These are phyloP conservation scores for Branchinecta lindahli DNA, from an alignment of 1,140 invertebrate species.

Conservation along the genomic window DNA sequence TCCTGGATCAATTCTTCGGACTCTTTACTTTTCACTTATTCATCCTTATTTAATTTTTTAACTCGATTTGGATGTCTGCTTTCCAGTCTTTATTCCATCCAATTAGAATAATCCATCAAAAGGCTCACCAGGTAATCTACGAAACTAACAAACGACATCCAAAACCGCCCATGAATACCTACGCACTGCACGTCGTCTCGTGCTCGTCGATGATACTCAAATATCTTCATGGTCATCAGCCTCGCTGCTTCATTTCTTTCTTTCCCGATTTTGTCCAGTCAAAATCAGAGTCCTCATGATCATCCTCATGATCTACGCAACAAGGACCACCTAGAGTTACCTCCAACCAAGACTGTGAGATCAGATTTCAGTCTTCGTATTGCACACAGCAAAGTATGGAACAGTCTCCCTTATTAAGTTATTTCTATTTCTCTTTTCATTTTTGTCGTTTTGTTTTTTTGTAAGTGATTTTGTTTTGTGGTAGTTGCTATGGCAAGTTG, in stretches of 20 bases:
- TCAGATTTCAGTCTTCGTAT: too few species aligned
- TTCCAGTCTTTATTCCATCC: slow-evolving; percentile 8
- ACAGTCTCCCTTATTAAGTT: too few species aligned
- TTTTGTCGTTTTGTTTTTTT: too few species aligned
- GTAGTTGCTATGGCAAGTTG: too few species aligned
- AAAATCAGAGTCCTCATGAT: too few species aligned
- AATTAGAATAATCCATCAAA: slow-evolving; percentile 9
- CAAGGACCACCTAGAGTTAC: neutral
- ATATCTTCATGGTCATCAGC: neutral
- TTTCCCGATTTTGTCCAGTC: neutral
- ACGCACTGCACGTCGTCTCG: neutral
- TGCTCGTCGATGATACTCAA: slow-evolving; percentile 1
- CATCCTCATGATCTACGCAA: slow-evolving; percentile 4
- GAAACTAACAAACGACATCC: neutral
- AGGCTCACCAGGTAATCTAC: too few species aligned
- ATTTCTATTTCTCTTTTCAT: too few species aligned
- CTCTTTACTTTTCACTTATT: slow-evolving; percentile 6
- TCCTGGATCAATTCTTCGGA: slow-evolving; percentile 8
- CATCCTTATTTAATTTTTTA: neutral
- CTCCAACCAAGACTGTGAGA: neutral
- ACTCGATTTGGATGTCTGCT: slow-evolving; percentile 5
- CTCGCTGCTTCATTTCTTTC: slow-evolving; percentile 1
- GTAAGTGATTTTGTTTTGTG: too few species aligned
- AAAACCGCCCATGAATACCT: slow-evolving; percentile 4
- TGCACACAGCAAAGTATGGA: too few species aligned